Percentiles rank a stretch among this genome's conserved stretches.
Evolutionary conservation across 2,113 vertebrate species (phyloP).

Genomic region (Calonectris borealis): DNA sequence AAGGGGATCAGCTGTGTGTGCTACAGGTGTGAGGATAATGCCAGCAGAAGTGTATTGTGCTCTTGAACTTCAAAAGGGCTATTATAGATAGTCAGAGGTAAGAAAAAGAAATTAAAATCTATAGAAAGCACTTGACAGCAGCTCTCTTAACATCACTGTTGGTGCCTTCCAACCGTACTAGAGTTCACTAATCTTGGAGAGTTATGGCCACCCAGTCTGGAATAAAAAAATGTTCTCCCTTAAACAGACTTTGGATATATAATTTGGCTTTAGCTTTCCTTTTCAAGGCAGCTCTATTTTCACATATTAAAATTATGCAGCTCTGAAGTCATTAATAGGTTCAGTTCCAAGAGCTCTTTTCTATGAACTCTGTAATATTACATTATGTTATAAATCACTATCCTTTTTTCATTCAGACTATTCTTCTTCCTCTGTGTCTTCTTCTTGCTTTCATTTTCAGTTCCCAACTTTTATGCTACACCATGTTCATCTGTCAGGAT

Average conservation of each 20-base stretch:
- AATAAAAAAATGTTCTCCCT: not conserved
- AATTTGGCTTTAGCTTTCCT: not conserved
- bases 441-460: not conserved
- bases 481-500: not conserved
- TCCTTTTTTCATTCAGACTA: not conserved
- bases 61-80: not conserved
- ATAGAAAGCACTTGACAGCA: not conserved
- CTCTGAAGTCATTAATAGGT: not conserved
- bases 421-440: not conserved
- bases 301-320: not conserved
- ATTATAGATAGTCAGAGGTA: not conserved
- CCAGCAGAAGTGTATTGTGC: not conserved
- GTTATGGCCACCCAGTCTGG: not conserved
- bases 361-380: not conserved
- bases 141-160: not conserved
- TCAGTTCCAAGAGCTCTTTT: not conserved
- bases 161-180: not conserved
- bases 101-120: constrained; percentile 36
- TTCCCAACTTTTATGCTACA: not conserved
- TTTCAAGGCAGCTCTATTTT: not conserved
- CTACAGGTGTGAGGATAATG: not conserved
- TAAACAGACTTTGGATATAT: not conserved
- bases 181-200: not conserved
- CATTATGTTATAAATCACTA: not conserved
- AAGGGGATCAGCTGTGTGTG: not conserved